Percentiles rank a stretch among this genome's conserved stretches.
Conservation (phyloP, 2,888 invertebrate species). For the Drosophila phalerata region DNA sequence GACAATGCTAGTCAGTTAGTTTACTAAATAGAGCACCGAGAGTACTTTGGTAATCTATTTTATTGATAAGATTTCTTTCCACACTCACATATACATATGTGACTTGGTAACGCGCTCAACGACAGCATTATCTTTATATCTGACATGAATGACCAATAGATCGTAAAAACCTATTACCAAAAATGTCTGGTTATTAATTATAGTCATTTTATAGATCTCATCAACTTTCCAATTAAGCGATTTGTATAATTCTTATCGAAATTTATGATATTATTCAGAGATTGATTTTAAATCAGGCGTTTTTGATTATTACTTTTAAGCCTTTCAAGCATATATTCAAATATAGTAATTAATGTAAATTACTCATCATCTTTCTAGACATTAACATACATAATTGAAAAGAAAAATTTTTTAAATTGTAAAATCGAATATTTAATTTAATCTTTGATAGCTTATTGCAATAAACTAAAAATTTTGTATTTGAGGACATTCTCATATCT, state of each 20-base stretch:
- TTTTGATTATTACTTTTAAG: no score
- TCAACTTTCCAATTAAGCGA: constrained; percentile 22
- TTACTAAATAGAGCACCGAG: neutral
- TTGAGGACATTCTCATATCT: no score
- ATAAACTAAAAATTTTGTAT: no score
- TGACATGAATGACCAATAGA: constrained; percentile 28
- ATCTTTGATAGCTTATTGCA: neutral
- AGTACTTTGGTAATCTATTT: constrained; percentile 35
- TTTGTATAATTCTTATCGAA: constrained; percentile 28
- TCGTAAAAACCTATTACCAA: constrained; percentile 21
- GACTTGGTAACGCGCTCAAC: constrained; percentile 32
- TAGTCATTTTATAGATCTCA: constrained; percentile 20
- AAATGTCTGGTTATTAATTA: constrained; percentile 33
- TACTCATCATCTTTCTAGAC: no score
- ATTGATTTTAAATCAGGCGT: neutral
- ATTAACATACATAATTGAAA: neutral
- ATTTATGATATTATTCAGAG: neutral
- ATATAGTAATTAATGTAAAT: no score
- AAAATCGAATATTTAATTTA: neutral
- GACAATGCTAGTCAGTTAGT: neutral
- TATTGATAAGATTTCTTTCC: constrained; percentile 51
- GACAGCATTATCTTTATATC: constrained; percentile 54
- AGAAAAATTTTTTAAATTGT: no score
- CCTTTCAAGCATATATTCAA: no score
- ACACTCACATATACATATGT: neutral